These are phyloP conservation scores for Ophiothrix spiculata DNA, from an alignment of 35 echinoderm and acorn worm species.

Conservation along the genomic window DNA sequence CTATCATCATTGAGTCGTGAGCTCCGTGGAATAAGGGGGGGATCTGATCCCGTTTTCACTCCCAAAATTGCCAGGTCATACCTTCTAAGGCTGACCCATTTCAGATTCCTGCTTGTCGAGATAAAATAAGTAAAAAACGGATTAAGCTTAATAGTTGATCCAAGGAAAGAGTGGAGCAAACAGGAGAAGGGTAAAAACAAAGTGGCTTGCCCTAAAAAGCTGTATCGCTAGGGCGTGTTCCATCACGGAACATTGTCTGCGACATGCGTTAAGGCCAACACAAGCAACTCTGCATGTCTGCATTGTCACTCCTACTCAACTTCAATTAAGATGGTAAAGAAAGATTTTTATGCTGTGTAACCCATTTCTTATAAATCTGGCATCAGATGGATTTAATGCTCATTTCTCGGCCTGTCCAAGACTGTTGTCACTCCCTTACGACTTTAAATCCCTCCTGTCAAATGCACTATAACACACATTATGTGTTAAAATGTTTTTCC, in stretches of 20 bases:
- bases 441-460: slow-evolving; percentile 1
- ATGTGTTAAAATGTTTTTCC: not conserved
- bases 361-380: not conserved
- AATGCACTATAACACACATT: not conserved
- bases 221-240: not conserved
- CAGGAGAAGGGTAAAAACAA: not conserved
- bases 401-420: slow-evolving; percentile 4
- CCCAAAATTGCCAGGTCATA: not conserved
- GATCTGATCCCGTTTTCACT: not conserved
- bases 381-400: not conserved
- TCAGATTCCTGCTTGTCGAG: not conserved
- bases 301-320: not conserved
- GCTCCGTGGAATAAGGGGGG: no score
- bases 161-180: not conserved
- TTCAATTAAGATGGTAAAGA: not conserved
- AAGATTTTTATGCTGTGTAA: slow-evolving; percentile 3
- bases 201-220: slow-evolving; percentile 2
- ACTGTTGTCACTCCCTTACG: not conserved
- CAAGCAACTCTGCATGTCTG: not conserved
- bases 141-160: not conserved
- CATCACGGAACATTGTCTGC: slow-evolving; percentile 1
- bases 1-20: not conserved
- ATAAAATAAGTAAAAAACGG: not conserved
- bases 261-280: slow-evolving; percentile 3
- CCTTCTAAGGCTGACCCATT: not conserved